Percentiles rank a stretch among this genome's conserved stretches.
Evolutionary conservation across 2,797 vertebrate genomes (phyloP).

Genomic region (Pagetopsis macropterus): DNA sequence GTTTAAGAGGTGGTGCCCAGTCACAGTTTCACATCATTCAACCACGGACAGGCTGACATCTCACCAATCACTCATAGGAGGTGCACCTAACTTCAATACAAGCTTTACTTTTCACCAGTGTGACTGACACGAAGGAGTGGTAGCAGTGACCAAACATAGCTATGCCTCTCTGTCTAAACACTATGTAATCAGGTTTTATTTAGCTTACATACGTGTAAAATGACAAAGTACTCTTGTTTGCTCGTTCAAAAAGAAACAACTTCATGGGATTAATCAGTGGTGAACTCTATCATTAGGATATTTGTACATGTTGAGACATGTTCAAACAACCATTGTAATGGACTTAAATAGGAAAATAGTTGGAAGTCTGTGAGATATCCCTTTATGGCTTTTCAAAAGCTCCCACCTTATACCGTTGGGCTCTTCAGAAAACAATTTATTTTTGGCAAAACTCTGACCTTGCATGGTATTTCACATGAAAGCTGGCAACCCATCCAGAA

Average conservation of each 20-base stretch:
- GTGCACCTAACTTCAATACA: constrained; percentile 18
- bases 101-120: background rate
- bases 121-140: constrained; percentile 23
- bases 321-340: constrained; percentile 1
- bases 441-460: constrained; percentile 41
- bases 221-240: background rate
- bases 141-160: background rate
- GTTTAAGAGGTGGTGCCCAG: constrained; percentile 67
- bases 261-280: background rate
- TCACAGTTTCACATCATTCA: constrained; percentile 51
- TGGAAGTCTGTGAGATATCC: background rate
- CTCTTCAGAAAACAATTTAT: constrained; percentile 1
- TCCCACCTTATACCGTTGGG: background rate
- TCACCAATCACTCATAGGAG: constrained; percentile 8
- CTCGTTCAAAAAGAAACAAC: background rate
- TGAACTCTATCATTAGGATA: background rate
- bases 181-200: background rate
- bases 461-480: constrained; percentile 66
- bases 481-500: constrained; percentile 70
- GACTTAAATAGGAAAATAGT: background rate
- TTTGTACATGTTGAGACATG: constrained; percentile 18
- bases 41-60: constrained; percentile 22
- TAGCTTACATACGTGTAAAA: background rate
- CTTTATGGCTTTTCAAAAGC: constrained; percentile 15
- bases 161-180: background rate